Evolutionary conservation across 2,113 vertebrate genomes (phyloP).

Genomic region (Nicator chloris): DNA sequence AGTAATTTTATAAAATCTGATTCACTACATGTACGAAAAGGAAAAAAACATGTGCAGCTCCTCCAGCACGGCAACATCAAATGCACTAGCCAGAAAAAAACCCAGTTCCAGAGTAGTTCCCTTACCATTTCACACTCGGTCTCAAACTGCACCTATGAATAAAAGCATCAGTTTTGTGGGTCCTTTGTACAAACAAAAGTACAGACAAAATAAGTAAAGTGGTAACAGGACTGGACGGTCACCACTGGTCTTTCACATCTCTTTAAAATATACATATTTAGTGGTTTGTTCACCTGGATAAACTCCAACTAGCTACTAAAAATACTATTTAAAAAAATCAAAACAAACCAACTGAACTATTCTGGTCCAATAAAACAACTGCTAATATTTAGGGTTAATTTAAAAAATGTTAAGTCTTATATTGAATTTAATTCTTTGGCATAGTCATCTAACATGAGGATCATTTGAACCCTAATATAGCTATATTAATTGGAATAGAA

Average conservation of each 20-base stretch:
- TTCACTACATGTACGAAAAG: fast-evolving
- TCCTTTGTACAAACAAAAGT: background rate
- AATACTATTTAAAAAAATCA: background rate
- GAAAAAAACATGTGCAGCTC: background rate
- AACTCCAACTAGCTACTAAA: background rate
- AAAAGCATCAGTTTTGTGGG: background rate
- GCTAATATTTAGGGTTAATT: background rate
- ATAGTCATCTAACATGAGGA: background rate
- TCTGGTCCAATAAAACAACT: background rate
- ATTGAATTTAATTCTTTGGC: background rate
- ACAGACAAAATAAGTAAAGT: background rate
- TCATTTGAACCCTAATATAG: background rate
- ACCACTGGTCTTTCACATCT: background rate
- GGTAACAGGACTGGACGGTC: background rate
- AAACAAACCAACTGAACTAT: background rate
- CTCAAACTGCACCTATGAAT: background rate
- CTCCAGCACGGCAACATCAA: background rate
- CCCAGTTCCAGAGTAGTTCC: background rate
- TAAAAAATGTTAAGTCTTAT: background rate
- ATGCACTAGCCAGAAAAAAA: background rate
- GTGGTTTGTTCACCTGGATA: background rate
- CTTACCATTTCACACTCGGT: background rate
- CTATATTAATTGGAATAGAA: background rate
- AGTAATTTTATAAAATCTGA: background rate
- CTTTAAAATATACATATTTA: background rate